Evolutionary conservation across 1,140 invertebrate species (phyloP), one percentile per base, ranked within the genome.

Genomic region (Hyles vespertilio): DNA sequence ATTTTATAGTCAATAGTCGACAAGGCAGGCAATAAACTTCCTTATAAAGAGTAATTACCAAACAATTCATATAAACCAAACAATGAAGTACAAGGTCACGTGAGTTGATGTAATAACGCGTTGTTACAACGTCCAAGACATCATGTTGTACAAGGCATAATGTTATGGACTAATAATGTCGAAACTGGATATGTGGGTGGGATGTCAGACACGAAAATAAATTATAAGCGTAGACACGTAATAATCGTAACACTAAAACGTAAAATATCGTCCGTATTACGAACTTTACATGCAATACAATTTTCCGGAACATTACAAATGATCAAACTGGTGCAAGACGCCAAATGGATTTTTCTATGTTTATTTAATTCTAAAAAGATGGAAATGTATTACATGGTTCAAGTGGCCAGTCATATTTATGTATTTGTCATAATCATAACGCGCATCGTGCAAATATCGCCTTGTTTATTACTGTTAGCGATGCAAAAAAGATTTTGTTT

Each of bases 151-250:
- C 36, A 40, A 5, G 8, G 8, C 36, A 40, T 40, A 5, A 40
- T 8, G 36, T 40, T 40, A 40, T 40, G 36, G 36, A 40, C 48
- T 32, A 50, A 50, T 50, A 50, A 32, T 8, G 11, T 22, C 48
- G 12, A 22, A 67, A 66, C n/a, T 32, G 32, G 34, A 10, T 46
- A 56, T 53, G 59, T 70, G 60, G 61, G 64, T 44, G 61, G 56
- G 48, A 49, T 32, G 12, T 50, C 32, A 9, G 32, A 50, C 48
- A 50, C 48, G 48, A 50, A 50, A 50, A 50, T 50, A 11, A 50
- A 6, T 50, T 50, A 50, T 22, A 32, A 50, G 12, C 32, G 48
- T 32, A 50, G 36, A 50, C 22, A 50, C 32, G 48, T 50, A n/a
- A 34, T 33, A 11, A 3, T 33, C 45, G 32, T 52, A 52, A 52